These are phyloP conservation scores for Aptenodytes forsteri DNA, from an alignment of 2,113 vertebrate species.

Conservation along the genomic window DNA sequence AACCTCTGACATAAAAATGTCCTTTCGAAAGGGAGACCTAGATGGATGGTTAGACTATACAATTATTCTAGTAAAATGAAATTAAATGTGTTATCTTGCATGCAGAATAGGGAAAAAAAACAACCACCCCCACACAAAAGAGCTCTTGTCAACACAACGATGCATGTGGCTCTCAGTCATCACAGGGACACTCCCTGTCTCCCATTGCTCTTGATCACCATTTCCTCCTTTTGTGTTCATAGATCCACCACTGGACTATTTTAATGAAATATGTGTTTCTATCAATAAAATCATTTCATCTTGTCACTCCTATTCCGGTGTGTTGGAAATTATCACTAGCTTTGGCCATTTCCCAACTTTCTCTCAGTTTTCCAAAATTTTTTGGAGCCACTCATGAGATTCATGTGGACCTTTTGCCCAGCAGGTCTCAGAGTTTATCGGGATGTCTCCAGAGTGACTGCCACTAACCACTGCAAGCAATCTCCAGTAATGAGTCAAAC, in stretches of 20 bases:
- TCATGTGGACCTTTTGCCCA: accelerated
- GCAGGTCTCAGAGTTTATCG: not conserved
- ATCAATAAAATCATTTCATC: not conserved
- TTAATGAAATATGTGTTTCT: not conserved
- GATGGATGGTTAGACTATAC: not conserved
- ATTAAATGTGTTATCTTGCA: not conserved
- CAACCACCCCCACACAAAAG: not conserved
- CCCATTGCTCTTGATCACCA: not conserved
- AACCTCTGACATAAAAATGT: not conserved
- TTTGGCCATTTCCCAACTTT: not conserved
- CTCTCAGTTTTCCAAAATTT: not conserved
- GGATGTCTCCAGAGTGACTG: not conserved
- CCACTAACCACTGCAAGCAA: not conserved
- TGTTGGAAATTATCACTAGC: not conserved
- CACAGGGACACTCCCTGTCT: not conserved
- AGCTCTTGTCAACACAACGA: not conserved
- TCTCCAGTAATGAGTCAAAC: not conserved
- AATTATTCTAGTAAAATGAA: not conserved
- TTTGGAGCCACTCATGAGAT: not conserved
- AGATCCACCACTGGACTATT: not conserved
- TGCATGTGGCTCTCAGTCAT: not conserved
- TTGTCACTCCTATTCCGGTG: not conserved
- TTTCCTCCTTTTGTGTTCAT: not conserved
- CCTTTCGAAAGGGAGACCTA: not conserved
- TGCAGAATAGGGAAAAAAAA: not conserved